Conservation (phyloP, 1,140 invertebrate species). For the Lamellibrachia luymesi region DNA sequence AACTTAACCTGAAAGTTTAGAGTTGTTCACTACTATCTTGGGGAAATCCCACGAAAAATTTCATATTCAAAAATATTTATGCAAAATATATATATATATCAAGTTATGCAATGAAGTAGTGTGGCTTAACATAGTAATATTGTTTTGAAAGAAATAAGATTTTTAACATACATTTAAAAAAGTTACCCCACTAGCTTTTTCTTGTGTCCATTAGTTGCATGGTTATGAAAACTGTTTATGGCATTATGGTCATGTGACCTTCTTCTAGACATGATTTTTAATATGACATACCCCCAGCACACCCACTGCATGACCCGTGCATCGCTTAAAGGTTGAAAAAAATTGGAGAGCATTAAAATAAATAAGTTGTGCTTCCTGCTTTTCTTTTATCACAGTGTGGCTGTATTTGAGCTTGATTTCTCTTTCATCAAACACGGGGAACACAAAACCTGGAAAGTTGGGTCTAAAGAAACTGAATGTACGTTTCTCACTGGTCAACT, state of each 20-base stretch:
- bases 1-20: neutral
- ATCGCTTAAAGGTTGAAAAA: too few species aligned
- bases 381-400: too few species aligned
- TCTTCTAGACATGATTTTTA: neutral
- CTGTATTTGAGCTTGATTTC: too few species aligned
- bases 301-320: neutral
- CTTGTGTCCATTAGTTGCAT: neutral
- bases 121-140: neutral
- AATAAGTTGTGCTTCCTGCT: too few species aligned
- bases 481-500: too few species aligned
- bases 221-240: neutral
- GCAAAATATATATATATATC: neutral
- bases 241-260: too few species aligned
- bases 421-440: too few species aligned
- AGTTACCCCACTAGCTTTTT: neutral
- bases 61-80: neutral
- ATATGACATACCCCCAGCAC: neutral
- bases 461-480: too few species aligned
- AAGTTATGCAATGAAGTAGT: neutral
- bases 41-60: neutral
- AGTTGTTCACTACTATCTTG: neutral
- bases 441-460: too few species aligned
- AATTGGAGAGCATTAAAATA: too few species aligned
- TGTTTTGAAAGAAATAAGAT: neutral
- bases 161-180: neutral